phyloP scores from a whole-genome alignment of 2,113 vertebrate species.

The Rhombomys opimus region DNA sequence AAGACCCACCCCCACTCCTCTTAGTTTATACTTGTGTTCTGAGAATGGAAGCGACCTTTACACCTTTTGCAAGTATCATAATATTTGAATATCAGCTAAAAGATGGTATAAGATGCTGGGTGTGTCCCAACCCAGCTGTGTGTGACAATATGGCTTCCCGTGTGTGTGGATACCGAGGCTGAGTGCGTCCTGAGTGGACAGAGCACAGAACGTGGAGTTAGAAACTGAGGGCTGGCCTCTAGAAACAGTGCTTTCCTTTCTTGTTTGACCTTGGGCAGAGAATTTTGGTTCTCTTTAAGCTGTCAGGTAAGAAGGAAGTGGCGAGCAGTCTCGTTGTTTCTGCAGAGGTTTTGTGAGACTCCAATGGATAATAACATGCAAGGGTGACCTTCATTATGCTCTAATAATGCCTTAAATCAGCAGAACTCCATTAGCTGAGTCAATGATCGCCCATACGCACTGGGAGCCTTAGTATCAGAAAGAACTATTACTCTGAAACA shows the following conservation, averaged over 20 bases:
- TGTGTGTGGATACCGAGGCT: background rate
- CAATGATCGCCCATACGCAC: conserved; percentile 43
- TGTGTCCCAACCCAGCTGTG: background rate
- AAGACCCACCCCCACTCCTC: background rate
- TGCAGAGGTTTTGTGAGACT: conserved; percentile 1
- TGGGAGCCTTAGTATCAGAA: conserved; percentile 15
- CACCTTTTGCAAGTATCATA: background rate
- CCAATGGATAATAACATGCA: background rate
- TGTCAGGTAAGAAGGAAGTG: background rate
- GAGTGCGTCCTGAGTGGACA: background rate
- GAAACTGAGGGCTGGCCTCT: background rate
- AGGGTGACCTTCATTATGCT: background rate
- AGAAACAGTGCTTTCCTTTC: background rate
- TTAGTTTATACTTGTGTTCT: background rate
- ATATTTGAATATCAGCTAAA: background rate
- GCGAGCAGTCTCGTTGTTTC: conserved; percentile 26
- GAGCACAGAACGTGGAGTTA: background rate
- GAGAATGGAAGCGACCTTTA: background rate
- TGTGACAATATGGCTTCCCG: background rate
- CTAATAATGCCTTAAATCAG: conserved; percentile 39
- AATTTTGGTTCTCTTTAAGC: background rate
- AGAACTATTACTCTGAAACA: conserved; percentile 63
- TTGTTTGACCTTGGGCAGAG: background rate
- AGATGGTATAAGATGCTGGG: background rate
- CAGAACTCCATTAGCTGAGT: background rate